These are phyloP conservation scores for Calycopis cecrops DNA, from an alignment of 1,140 invertebrate species.

Conservation along the genomic window DNA sequence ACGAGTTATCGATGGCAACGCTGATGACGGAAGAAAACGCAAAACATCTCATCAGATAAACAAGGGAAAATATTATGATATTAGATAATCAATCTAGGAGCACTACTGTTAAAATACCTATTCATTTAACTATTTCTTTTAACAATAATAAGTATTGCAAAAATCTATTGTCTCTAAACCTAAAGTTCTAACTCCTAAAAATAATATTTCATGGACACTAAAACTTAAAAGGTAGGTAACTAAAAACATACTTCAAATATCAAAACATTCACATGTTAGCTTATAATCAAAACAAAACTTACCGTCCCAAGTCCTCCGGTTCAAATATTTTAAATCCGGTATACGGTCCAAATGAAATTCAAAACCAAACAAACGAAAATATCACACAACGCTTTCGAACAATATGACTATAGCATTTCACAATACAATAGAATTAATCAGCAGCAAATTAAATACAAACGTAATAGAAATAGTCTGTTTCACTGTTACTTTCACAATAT, in stretches of 20 bases:
- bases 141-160: too few relatives aligned
- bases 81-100: too few relatives aligned
- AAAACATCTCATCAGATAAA: too few relatives aligned
- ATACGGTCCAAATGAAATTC: constrained; percentile 39
- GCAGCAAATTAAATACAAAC: constrained; percentile 41
- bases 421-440: constrained; percentile 46
- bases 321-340: constrained; percentile 31
- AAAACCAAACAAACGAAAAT: constrained; percentile 57
- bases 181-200: background rate
- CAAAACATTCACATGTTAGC: too few relatives aligned
- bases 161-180: background rate
- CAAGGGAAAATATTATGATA: too few relatives aligned
- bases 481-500: constrained; percentile 41
- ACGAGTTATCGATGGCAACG: too few relatives aligned
- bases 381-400: constrained; percentile 51
- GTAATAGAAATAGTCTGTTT: constrained; percentile 27
- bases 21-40: too few relatives aligned
- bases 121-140: too few relatives aligned
- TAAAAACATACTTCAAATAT: too few relatives aligned
- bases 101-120: too few relatives aligned
- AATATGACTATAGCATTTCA: constrained; percentile 54
- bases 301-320: constrained; percentile 11
- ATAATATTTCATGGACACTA: background rate
- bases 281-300: constrained; percentile 8
- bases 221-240: background rate